Conservation (phyloP, 2,113 vertebrate species). For the Fulica atra region DNA sequence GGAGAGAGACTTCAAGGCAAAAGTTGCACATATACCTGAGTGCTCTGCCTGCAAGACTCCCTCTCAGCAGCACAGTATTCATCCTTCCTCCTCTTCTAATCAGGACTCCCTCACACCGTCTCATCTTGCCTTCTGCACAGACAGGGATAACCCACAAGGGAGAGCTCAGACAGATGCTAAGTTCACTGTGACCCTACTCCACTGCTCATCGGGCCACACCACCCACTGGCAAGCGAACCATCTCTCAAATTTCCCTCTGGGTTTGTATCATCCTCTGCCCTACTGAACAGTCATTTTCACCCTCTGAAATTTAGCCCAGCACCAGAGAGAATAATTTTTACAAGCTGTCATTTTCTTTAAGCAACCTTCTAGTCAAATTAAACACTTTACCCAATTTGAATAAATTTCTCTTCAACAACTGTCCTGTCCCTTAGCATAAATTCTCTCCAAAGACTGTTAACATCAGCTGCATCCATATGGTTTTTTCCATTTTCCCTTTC, state of each 20-base stretch:
- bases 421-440: neutral
- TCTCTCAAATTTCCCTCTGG: neutral
- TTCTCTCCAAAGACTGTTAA: neutral
- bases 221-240: neutral
- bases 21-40: neutral
- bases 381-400: neutral
- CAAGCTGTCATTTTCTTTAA: neutral
- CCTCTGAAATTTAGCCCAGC: neutral
- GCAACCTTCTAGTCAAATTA: neutral
- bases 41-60: neutral
- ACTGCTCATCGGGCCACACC: neutral
- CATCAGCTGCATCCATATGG: neutral
- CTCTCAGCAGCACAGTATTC: neutral
- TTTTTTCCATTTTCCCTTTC: neutral
- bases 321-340: neutral
- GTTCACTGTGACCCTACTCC: rapidly evolving
- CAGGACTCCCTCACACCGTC: neutral
- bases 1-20: neutral
- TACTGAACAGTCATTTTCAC: neutral
- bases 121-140: neutral
- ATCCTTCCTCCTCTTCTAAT: neutral
- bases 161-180: neutral
- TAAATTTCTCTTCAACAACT: neutral
- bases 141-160: neutral
- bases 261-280: neutral